Conservation (phyloP, 2,797 vertebrate genomes). For the Tachyglossus aculeatus region DNA sequence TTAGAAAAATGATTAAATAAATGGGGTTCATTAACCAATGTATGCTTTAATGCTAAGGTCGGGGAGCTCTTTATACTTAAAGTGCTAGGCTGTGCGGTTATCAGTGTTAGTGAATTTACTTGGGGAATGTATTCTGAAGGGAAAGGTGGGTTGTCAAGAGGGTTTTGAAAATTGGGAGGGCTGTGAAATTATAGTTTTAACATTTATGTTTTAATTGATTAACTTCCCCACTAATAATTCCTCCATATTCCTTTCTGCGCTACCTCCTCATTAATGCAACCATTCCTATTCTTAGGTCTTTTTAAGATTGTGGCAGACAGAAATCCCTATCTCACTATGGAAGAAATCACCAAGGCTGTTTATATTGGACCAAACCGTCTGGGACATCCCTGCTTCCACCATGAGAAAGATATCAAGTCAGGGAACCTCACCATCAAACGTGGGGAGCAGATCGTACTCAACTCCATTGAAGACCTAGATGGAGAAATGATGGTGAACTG, state of each 20-base stretch:
- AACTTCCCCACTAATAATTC: background rate
- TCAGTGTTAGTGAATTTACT: no score
- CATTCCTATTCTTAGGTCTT: slow-evolving; percentile 75
- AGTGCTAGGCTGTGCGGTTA: no score
- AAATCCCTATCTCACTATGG: slow-evolving; percentile 75
- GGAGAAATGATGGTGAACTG: slow-evolving; percentile 68
- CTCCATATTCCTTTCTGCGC: slow-evolving; percentile 4
- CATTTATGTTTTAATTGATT: background rate
- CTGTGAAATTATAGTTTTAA: no score
- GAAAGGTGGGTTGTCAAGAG: no score
- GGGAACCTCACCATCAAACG: slow-evolving; percentile 63
- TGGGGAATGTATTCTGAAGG: no score
- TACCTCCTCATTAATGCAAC: slow-evolving; percentile 29
- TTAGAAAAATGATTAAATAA: no score
- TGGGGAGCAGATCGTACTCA: slow-evolving; percentile 75
- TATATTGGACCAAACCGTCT: slow-evolving; percentile 72
- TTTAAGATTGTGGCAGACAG: slow-evolving; percentile 80
- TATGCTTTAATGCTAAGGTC: no score
- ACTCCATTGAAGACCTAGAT: slow-evolving; percentile 62
- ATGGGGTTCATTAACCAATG: no score
- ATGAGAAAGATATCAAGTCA: slow-evolving; percentile 64
- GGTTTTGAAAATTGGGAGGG: no score
- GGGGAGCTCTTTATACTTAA: no score
- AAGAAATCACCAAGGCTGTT: slow-evolving; percentile 76
- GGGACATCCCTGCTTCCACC: slow-evolving; percentile 76